A percentile compares a stretch with the other conserved stretches of the same genome.
phyloP scores from a whole-genome alignment of 2,888 invertebrate genomes.

The Limnephilus rhombicus region DNA sequence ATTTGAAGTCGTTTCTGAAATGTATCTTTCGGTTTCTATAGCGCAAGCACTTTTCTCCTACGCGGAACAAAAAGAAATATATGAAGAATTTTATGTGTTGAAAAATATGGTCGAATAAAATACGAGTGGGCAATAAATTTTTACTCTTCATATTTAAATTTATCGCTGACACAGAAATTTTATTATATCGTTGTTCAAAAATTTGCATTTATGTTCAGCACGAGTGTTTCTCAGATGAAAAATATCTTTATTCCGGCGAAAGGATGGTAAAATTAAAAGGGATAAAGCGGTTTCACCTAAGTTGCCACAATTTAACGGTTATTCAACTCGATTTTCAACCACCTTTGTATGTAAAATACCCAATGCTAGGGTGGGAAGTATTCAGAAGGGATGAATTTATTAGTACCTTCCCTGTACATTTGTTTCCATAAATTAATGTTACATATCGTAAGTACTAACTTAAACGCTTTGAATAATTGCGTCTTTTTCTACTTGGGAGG shows the following conservation, averaged over 20 bases:
- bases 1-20: conserved; percentile 4
- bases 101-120: conserved; percentile 21
- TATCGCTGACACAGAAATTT: conserved; percentile 22
- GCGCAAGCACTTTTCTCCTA: neutral
- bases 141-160: conserved; percentile 27
- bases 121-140: conserved; percentile 21
- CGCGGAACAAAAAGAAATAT: neutral
- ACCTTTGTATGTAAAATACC: neutral
- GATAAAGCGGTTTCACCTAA: neutral
- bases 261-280: neutral
- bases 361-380: neutral
- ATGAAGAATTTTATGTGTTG: conserved; percentile 1
- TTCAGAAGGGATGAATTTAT: neutral
- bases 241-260: neutral
- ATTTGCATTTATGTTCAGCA: conserved; percentile 24
- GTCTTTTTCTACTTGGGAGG: no score
- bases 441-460: no score
- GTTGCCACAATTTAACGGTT: neutral
- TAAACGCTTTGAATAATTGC: no score
- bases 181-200: conserved; percentile 19
- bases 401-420: neutral
- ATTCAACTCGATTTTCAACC: neutral
- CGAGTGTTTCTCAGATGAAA: neutral
- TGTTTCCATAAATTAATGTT: neutral
- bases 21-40: neutral